A percentile compares a stretch with the other conserved stretches of the same genome.
Evolutionary conservation across 2,113 vertebrate species (phyloP).

Genomic region (Hiodon alosoides): DNA sequence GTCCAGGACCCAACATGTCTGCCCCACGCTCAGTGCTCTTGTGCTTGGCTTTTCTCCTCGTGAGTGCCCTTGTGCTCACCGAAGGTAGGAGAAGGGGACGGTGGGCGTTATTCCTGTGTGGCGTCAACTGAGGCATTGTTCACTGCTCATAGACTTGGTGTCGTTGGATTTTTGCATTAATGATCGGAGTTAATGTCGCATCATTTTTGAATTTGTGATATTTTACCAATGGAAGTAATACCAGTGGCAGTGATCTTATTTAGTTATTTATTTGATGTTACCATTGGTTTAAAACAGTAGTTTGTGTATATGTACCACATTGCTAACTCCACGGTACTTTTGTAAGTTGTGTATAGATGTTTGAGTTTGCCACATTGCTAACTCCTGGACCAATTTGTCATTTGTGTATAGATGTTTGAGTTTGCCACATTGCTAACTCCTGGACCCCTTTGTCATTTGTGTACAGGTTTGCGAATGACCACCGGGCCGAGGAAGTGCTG

Average conservation of each 20-base stretch:
- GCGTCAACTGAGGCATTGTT: not conserved
- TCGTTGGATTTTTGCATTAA: too few relatives aligned
- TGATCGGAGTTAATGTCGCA: too few relatives aligned
- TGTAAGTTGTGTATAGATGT: not conserved
- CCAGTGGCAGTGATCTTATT: too few relatives aligned
- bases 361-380: too few relatives aligned
- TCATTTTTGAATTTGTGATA: too few relatives aligned
- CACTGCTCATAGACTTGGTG: too few relatives aligned
- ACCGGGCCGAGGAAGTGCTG: slow-evolving; percentile 53
- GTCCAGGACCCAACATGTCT: slow-evolving; percentile 40
- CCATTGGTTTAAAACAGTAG: too few relatives aligned
- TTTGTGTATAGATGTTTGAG: not conserved
- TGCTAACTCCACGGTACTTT: not conserved
- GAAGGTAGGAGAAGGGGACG: slow-evolving; percentile 48
- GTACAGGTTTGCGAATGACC: slow-evolving; percentile 49
- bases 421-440: not conserved
- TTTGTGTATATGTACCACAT: too few relatives aligned
- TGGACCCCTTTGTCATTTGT: not conserved
- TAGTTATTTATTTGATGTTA: too few relatives aligned
- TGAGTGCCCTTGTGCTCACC: slow-evolving; percentile 43
- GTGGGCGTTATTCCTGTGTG: not conserved
- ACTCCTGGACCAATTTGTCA: not conserved
- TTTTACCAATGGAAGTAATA: too few relatives aligned
- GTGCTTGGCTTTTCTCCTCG: slow-evolving; percentile 40
- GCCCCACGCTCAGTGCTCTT: slow-evolving; percentile 47